Evolutionary conservation across 2,113 vertebrate species (phyloP).

Genomic region (Scytalopus superciliaris): DNA sequence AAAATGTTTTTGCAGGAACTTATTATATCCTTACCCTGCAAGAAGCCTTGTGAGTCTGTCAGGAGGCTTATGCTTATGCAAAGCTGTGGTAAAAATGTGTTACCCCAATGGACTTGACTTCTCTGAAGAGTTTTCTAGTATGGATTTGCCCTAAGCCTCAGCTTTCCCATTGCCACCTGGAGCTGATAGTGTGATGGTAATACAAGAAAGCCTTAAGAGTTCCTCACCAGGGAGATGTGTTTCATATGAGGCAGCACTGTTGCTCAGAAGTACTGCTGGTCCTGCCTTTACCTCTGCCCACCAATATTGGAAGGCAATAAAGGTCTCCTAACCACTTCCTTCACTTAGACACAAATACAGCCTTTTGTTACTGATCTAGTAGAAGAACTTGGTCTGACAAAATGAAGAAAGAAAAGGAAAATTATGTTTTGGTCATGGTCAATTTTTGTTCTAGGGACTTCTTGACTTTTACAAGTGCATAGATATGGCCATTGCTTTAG

Average conservation of each 20-base stretch:
- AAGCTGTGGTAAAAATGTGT: not conserved
- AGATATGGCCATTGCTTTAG: not conserved
- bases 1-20: not conserved
- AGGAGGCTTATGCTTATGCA: not conserved
- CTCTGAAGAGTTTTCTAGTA: not conserved
- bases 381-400: not conserved
- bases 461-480: not conserved
- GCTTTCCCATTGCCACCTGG: not conserved
- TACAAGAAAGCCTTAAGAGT: not conserved
- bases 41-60: not conserved
- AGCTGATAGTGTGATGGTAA: not conserved
- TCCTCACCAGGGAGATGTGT: not conserved
- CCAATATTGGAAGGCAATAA: fast-evolving
- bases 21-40: not conserved
- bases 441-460: not conserved
- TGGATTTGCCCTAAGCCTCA: not conserved
- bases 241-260: not conserved
- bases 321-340: not conserved
- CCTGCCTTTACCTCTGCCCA: not conserved
- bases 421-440: not conserved
- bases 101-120: not conserved
- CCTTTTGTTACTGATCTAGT: not conserved
- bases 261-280: not conserved
- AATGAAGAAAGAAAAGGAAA: not conserved
- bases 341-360: not conserved